Evolutionary conservation across 1,140 invertebrate species (phyloP).

Genomic region (Pachypsylla venusta): DNA sequence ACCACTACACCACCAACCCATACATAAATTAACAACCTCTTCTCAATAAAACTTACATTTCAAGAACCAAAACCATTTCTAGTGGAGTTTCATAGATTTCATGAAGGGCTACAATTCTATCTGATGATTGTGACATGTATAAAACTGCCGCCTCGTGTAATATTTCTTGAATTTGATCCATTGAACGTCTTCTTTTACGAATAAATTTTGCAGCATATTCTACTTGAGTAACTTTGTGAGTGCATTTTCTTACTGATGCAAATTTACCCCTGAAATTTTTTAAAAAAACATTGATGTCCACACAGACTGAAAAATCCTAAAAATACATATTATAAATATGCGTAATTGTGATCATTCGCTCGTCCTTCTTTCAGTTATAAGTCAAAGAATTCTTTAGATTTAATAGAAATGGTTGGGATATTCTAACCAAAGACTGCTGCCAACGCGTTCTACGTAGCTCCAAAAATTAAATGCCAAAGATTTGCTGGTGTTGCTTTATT

Average conservation of each 20-base stretch:
- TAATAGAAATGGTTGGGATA: too few relatives aligned
- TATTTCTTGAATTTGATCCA: constrained; percentile 68
- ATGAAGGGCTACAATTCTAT: constrained; percentile 68
- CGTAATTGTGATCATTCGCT: too few relatives aligned
- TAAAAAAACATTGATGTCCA: constrained; percentile 23
- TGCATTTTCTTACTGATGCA: constrained; percentile 77
- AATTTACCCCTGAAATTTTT: constrained; percentile 77
- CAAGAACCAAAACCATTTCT: constrained; percentile 75
- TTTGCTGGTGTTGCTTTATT: too few relatives aligned
- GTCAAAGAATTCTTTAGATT: too few relatives aligned
- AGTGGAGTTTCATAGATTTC: constrained; percentile 69
- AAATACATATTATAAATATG: too few relatives aligned
- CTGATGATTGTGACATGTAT: constrained; percentile 49
- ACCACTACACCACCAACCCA: too few relatives aligned
- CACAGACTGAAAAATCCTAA: too few relatives aligned
- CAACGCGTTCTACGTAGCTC: too few relatives aligned
- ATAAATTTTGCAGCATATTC: constrained; percentile 95
- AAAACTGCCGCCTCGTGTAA: constrained; percentile 83
- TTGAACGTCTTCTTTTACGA: constrained; percentile 67
- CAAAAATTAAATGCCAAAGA: too few relatives aligned
- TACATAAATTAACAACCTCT: neutral
- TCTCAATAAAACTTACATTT: constrained; percentile 59
- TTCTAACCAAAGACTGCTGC: too few relatives aligned
- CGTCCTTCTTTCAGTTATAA: too few relatives aligned
- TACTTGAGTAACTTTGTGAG: constrained; percentile 61